Evolutionary conservation across 2,797 vertebrate genomes (phyloP), one percentile per base, ranked within the genome.

Genomic region (Vultur gryphus): DNA sequence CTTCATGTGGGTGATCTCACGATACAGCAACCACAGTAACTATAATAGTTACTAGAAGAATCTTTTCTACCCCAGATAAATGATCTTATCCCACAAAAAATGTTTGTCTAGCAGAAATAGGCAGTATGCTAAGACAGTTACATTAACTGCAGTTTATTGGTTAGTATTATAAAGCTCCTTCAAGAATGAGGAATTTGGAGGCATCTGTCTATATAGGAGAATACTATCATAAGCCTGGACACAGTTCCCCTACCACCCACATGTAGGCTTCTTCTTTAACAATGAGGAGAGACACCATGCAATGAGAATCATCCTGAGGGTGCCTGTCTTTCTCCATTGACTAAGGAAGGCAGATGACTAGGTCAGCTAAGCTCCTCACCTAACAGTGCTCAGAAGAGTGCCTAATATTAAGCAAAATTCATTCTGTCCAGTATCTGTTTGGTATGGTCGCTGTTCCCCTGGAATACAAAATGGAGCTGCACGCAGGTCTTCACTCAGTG

Each of bases 1-100:
- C 92, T 97, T 97, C 87, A 76, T 72, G 89, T 91, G 95, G 87
- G 79, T 96, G 90, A 96, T 92, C 94, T 97, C 92, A 96, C 4
- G 10, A 93, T 78, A 84, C 31, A 78, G 75, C 81, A 94, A 95
- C 92, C 82, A 78, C 87, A 94, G 90, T 75, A 93, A 97, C 89
- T 89, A 31, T 71, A 94, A 73, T 35, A 78, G 78, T 69, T 87
- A 51, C 67, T 62, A 62, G 83, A 84, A 78, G 84, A 85, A 93
- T 75, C 54, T 95, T 93, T 90, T 81, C 49, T 73, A 54, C 39
- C 46, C 72, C 51, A 77, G 78, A 92, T 66, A 92, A 87, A 95
- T 71, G 6, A 73, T 83, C 57, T 94, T 87, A 78, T 81, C 90
- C 90, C 86, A 81, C 65, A 87, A 87, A 61, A 89, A 90, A 92